phyloP scores from a whole-genome alignment of 1,140 invertebrate species.

The Sinella curviseta region DNA sequence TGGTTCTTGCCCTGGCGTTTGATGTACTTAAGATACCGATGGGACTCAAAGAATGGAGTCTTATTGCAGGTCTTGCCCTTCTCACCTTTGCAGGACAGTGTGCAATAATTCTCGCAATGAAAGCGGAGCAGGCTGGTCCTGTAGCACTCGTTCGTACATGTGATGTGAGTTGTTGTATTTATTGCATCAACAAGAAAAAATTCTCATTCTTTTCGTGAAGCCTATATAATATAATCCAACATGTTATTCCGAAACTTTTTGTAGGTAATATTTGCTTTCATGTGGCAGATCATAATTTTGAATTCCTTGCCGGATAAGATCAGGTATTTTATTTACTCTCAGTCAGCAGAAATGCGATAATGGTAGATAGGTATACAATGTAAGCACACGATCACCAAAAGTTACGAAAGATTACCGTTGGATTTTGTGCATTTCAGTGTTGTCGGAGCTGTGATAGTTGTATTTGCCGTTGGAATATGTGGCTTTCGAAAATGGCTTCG shows the following conservation, averaged over 20 bases:
- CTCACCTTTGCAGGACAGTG: slow-evolving; percentile 33
- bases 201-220: neutral
- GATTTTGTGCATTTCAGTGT: neutral
- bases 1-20: slow-evolving; percentile 9
- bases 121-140: slow-evolving; percentile 14
- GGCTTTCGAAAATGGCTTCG: slow-evolving; percentile 22
- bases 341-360: no score
- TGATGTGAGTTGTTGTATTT: neutral
- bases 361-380: no score
- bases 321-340: neutral
- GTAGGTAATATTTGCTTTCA: slow-evolving; percentile 11
- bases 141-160: slow-evolving; percentile 10
- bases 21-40: slow-evolving; percentile 24
- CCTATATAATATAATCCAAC: neutral
- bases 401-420: no score
- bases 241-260: neutral
- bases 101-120: slow-evolving; percentile 23
- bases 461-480: slow-evolving; percentile 12
- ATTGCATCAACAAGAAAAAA: neutral
- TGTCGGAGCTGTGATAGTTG: slow-evolving; percentile 3
- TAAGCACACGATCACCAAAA: no score
- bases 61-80: neutral
- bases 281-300: slow-evolving; percentile 15
- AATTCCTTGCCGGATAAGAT: neutral
- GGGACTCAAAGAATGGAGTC: neutral